These are phyloP conservation scores for Alouatta caraya DNA, from an alignment of 2,797 vertebrate species.

Conservation along the genomic window DNA sequence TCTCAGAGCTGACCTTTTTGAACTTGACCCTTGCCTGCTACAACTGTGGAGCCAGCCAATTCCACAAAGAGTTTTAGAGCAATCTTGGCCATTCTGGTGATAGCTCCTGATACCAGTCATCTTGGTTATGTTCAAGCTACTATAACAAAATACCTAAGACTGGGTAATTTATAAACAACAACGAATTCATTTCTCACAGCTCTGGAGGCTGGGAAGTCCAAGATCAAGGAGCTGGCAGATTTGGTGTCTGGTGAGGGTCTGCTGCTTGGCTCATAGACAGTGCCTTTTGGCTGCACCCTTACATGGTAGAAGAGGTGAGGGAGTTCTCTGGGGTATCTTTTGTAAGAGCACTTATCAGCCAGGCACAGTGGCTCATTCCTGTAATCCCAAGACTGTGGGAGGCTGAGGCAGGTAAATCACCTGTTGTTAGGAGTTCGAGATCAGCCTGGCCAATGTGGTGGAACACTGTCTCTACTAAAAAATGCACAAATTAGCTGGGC, in stretches of 20 bases:
- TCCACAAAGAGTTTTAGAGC: not conserved
- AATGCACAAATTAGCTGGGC: too few species aligned
- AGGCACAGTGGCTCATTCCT: too few species aligned
- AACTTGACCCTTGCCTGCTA: not conserved
- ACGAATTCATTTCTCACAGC: too few species aligned
- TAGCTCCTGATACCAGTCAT: not conserved
- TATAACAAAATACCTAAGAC: not conserved
- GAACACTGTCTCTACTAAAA: too few species aligned
- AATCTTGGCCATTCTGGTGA: not conserved
- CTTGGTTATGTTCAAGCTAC: too few species aligned
- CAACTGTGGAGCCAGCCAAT: not conserved
- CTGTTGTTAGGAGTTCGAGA: too few species aligned
- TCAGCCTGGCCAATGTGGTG: too few species aligned
- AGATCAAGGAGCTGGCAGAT: not conserved
- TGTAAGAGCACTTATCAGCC: not conserved
- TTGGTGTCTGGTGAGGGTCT: not conserved
- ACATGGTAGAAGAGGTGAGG: not conserved
- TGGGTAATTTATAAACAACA: not conserved
- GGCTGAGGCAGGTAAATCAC: too few species aligned
- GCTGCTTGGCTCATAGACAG: not conserved
- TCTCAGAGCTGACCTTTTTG: not conserved
- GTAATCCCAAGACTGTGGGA: too few species aligned
- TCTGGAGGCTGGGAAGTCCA: not conserved
- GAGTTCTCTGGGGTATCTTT: not conserved
- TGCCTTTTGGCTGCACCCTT: not conserved